Evolutionary conservation across 2,797 vertebrate genomes (phyloP).

Genomic region (Tapera naevia): DNA sequence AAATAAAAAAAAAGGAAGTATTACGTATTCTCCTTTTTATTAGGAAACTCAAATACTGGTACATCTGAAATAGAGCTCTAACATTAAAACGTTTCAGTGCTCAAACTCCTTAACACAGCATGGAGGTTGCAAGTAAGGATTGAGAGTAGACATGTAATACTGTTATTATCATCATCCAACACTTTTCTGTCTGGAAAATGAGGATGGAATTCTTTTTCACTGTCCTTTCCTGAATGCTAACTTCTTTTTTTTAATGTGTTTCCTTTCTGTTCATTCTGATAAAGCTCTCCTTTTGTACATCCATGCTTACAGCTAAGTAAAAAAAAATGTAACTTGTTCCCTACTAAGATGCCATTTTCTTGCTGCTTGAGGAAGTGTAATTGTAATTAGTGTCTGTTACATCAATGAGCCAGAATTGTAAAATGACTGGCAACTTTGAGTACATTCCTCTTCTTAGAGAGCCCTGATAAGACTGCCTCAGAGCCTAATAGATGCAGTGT

Average conservation of each 20-base stretch:
- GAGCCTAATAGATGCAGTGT: not conserved
- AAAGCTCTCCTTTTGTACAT: not conserved
- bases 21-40: not conserved
- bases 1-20: not conserved
- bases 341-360: not conserved
- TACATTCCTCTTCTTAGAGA: slow-evolving; percentile 40
- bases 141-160: not conserved
- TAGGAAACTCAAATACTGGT: not conserved
- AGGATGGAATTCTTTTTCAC: not conserved
- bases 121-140: not conserved
- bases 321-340: not conserved
- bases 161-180: not conserved
- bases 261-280: not conserved
- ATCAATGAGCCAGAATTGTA: not conserved
- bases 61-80: not conserved
- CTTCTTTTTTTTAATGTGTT: not conserved
- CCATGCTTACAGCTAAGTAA: not conserved
- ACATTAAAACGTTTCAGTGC: not conserved
- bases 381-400: not conserved
- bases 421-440: not conserved
- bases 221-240: not conserved
- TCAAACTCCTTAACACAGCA: not conserved
- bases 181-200: not conserved
- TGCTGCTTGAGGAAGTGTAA: not conserved
- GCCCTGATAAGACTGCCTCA: not conserved